Evolutionary conservation across 2,797 vertebrate genomes (phyloP).

Genomic region (Synanceia verrucosa): DNA sequence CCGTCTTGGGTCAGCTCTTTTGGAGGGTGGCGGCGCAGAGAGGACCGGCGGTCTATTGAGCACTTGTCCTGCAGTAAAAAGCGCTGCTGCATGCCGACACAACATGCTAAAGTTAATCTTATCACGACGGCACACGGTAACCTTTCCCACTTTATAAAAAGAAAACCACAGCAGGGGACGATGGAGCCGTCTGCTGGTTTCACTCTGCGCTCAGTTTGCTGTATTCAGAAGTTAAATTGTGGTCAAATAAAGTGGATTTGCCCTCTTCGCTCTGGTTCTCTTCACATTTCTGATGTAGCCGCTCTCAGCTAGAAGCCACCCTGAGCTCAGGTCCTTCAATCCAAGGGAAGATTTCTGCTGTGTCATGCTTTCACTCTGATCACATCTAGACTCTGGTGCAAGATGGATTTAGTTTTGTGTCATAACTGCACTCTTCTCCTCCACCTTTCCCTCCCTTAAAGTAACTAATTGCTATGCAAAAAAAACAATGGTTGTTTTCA

Average conservation of each 20-base stretch:
- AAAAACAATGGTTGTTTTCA: conserved; percentile 77
- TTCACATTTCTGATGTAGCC: conserved; percentile 69
- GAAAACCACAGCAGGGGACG: conserved; percentile 13
- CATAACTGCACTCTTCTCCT: conserved; percentile 48
- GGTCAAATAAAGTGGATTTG: conserved; percentile 35
- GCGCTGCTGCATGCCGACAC: conserved; percentile 65
- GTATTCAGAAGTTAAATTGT: conserved; percentile 30
- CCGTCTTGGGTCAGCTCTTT: conserved; percentile 21
- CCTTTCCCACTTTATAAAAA: conserved; percentile 11
- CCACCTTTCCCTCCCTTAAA: conserved; percentile 36
- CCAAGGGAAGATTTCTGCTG: conserved; percentile 67
- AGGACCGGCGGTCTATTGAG: conserved; percentile 46
- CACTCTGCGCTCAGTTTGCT: conserved; percentile 30
- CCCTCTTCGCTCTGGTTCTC: conserved; percentile 33
- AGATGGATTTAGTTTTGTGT: conserved; percentile 41
- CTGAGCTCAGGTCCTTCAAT: conserved; percentile 81
- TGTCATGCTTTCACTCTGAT: conserved; percentile 43
- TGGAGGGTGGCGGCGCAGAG: conserved; percentile 22
- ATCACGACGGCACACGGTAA: conserved; percentile 42
- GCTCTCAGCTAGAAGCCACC: conserved; percentile 66
- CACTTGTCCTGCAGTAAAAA: conserved; percentile 63
- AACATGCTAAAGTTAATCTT: conserved; percentile 54
- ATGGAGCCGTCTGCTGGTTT: conserved; percentile 24
- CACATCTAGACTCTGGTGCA: conserved; percentile 53
- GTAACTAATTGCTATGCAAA: conserved; percentile 87